Evolutionary conservation across 2,113 vertebrate species (phyloP).

Genomic region (Chaenocephalus aceratus): DNA sequence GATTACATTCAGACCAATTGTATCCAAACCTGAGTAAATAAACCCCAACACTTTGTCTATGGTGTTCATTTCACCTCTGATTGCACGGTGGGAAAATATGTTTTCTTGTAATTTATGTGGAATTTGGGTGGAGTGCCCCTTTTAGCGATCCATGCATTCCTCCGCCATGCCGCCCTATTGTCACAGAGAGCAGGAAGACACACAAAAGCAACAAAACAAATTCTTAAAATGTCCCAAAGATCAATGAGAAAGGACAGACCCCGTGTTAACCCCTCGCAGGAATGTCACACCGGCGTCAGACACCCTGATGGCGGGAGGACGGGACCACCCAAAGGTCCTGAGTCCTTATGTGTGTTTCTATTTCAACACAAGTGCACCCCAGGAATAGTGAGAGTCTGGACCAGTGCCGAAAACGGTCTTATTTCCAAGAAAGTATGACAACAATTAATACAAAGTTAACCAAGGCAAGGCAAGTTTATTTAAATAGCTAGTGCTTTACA

Average conservation of each 20-base stretch:
- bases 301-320: slow-evolving; percentile 11
- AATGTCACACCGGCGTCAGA: slow-evolving; percentile 71
- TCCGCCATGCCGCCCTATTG: slow-evolving; percentile 38
- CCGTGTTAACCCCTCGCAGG: slow-evolving; percentile 58
- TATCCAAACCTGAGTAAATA: slow-evolving; percentile 6
- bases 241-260: slow-evolving; percentile 61
- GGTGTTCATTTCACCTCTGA: not conserved
- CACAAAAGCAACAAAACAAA: slow-evolving; percentile 61
- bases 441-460: too few species aligned
- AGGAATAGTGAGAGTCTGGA: slow-evolving; percentile 2
- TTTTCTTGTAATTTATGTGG: slow-evolving; percentile 27
- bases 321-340: slow-evolving; percentile 50
- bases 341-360: not conserved
- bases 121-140: slow-evolving; percentile 30
- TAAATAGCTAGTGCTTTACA: too few species aligned
- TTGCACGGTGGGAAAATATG: slow-evolving; percentile 13
- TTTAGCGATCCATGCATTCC: slow-evolving; percentile 44
- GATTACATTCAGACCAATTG: not conserved
- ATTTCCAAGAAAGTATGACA: not conserved
- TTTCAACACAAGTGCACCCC: slow-evolving; percentile 36
- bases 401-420: not conserved
- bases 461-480: too few species aligned
- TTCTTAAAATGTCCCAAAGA: slow-evolving; percentile 61
- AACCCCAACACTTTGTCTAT: not conserved
- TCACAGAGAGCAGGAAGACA: slow-evolving; percentile 31